Conservation (phyloP, 2,113 vertebrate species). For the Salvelinus fontinalis region DNA sequence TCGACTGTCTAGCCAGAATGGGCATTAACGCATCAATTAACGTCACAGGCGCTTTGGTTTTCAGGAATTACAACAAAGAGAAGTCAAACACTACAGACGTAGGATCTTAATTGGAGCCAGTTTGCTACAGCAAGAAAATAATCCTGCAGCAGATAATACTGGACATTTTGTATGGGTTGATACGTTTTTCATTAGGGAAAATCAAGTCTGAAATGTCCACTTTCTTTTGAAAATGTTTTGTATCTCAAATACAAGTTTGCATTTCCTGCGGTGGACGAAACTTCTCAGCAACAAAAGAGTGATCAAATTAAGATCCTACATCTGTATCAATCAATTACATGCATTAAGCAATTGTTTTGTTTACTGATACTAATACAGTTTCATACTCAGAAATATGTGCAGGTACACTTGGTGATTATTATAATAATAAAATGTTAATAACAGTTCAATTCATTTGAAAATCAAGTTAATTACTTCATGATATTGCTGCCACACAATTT, state of each 20-base stretch:
- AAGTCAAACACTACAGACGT: conserved; percentile 11
- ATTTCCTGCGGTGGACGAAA: too few species aligned
- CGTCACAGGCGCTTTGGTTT: conserved; percentile 21
- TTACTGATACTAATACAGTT: background rate
- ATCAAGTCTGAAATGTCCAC: too few species aligned
- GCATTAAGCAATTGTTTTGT: conserved; percentile 19
- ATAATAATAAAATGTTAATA: conserved; percentile 18
- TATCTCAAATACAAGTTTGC: too few species aligned
- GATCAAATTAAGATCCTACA: too few species aligned
- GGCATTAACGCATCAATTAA: background rate
- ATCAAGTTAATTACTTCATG: conserved; percentile 1
- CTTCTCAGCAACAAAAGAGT: too few species aligned
- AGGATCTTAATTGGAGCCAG: too few species aligned
- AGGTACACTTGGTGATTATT: conserved; percentile 15
- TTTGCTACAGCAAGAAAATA: too few species aligned
- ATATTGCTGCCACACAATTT: background rate
- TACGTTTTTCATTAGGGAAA: too few species aligned
- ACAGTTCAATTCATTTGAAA: conserved; percentile 24
- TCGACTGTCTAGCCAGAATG: conserved; percentile 4
- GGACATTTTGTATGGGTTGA: too few species aligned
- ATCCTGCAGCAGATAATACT: too few species aligned
- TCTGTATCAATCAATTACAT: conserved; percentile 1
- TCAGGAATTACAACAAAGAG: conserved; percentile 13
- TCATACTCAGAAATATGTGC: conserved; percentile 7
- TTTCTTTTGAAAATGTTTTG: too few species aligned